Percentiles rank a stretch among this genome's conserved stretches.
These are phyloP conservation scores for Cloeon dipterum DNA, from an alignment of 2,888 invertebrate genomes.

Conservation along the genomic window DNA sequence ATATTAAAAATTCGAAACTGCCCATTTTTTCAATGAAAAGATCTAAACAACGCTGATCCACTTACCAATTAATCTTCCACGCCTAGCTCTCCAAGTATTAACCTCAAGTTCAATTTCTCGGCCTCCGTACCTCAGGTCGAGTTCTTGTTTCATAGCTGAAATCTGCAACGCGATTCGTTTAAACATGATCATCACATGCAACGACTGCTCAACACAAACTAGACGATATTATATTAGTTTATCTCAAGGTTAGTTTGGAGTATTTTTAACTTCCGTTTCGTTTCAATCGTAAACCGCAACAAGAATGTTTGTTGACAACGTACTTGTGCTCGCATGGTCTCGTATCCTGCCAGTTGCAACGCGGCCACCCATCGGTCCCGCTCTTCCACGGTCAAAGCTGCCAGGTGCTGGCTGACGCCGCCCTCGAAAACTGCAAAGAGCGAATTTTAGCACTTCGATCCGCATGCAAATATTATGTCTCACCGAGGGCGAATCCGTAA, in stretches of 20 bases:
- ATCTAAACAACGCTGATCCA: too few species aligned
- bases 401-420: slow-evolving; percentile 53
- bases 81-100: slow-evolving; percentile 42
- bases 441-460: too few species aligned
- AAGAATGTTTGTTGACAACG: too few species aligned
- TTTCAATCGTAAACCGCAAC: too few species aligned
- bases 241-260: too few species aligned
- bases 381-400: slow-evolving; percentile 56
- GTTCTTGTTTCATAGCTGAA: slow-evolving; percentile 27
- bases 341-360: slow-evolving; percentile 64
- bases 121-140: slow-evolving; percentile 30
- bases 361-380: slow-evolving; percentile 69
- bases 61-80: slow-evolving; percentile 42
- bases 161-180: too few species aligned
- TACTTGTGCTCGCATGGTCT: slow-evolving; percentile 41
- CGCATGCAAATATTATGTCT: neutral
- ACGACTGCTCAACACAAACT: too few species aligned
- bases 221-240: too few species aligned
- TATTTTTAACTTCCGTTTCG: too few species aligned
- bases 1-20: too few species aligned
- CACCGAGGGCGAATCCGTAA: neutral
- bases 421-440: slow-evolving; percentile 74
- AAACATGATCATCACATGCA: too few species aligned
- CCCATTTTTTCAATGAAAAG: too few species aligned
- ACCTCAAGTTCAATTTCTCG: slow-evolving; percentile 40